A percentile compares a stretch with the other conserved stretches of the same genome.
These are phyloP conservation scores for Tigriopus californicus DNA, from an alignment of 2,888 invertebrate genomes.

Conservation along the genomic window DNA sequence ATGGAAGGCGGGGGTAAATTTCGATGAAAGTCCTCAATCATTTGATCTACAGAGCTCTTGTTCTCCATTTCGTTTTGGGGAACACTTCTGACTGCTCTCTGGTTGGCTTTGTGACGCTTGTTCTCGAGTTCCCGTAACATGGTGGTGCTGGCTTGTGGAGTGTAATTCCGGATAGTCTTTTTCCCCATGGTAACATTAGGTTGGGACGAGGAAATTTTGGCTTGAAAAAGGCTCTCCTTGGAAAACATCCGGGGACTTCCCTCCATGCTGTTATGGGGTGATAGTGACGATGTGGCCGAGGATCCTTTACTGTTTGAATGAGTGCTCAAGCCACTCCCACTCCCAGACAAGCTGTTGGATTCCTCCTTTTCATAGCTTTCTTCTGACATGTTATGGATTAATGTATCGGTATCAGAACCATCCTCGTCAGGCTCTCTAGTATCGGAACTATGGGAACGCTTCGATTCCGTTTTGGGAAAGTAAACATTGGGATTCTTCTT, in stretches of 20 bases:
- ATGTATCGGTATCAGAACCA: slow-evolving; percentile 2
- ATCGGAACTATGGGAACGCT: neutral
- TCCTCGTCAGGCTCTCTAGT: neutral
- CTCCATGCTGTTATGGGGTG: slow-evolving; percentile 8
- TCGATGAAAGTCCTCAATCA: slow-evolving; percentile 15
- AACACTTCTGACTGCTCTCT: neutral
- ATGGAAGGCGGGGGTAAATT: neutral
- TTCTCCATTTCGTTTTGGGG: neutral
- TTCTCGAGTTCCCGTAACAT: slow-evolving; percentile 8
- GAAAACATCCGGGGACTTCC: slow-evolving; percentile 8
- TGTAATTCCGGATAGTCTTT: slow-evolving; percentile 14
- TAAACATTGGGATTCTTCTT: slow-evolving; percentile 16
- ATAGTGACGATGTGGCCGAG: slow-evolving; percentile 4
- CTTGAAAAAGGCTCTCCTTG: neutral
- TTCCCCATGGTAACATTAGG: neutral
- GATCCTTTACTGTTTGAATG: neutral
- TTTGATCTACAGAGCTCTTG: slow-evolving; percentile 3
- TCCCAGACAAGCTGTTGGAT: neutral
- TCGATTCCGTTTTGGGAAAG: neutral
- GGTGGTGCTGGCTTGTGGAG: slow-evolving; percentile 4
- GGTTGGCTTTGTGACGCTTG: neutral
- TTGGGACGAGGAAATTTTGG: neutral
- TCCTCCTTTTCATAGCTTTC: slow-evolving; percentile 12
- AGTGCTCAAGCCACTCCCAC: neutral
- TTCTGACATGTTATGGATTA: slow-evolving; percentile 15